A percentile compares a stretch with the other conserved stretches of the same genome.
phyloP scores from a whole-genome alignment of 2,888 invertebrate species.

The Ethmia dodecea region DNA sequence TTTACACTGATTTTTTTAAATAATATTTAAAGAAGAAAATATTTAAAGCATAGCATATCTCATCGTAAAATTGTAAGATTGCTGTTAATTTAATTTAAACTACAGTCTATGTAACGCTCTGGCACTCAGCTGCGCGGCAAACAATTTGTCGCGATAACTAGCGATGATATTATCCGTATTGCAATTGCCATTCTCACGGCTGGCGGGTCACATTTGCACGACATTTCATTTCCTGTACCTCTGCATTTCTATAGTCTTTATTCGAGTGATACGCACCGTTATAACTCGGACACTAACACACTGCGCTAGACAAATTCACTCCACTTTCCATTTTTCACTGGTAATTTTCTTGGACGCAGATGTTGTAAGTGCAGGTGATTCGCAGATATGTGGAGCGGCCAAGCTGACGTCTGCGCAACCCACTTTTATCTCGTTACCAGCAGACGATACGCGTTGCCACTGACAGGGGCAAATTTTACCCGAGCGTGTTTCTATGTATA shows the following conservation, averaged over 20 bases:
- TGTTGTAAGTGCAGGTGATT: slow-evolving; percentile 54
- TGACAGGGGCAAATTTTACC: not conserved
- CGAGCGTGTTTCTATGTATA: no score
- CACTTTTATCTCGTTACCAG: slow-evolving; percentile 51
- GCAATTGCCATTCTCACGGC: slow-evolving; percentile 54
- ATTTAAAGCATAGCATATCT: no score
- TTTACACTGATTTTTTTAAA: no score
- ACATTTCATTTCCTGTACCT: slow-evolving; percentile 43
- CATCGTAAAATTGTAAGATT: no score
- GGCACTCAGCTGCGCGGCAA: slow-evolving; percentile 47
- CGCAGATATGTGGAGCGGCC: slow-evolving; percentile 54
- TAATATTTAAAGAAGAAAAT: no score
- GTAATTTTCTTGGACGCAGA: slow-evolving; percentile 58
- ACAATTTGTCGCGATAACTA: slow-evolving; percentile 54
- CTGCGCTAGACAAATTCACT: slow-evolving; percentile 66
- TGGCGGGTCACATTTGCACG: slow-evolving; percentile 34
- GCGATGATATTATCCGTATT: slow-evolving; percentile 45
- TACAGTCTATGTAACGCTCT: no score
- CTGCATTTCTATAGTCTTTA: slow-evolving; percentile 44
- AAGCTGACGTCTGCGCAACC: slow-evolving; percentile 47
- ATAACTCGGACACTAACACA: slow-evolving; percentile 54
- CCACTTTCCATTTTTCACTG: slow-evolving; percentile 74
- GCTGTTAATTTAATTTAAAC: no score
- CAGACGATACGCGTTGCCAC: no score
- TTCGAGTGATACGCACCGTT: slow-evolving; percentile 47